Percentiles rank a stretch among this genome's conserved stretches.
Evolutionary conservation across 2,888 invertebrate species (phyloP).

Genomic region (Zele albiditarsus): DNA sequence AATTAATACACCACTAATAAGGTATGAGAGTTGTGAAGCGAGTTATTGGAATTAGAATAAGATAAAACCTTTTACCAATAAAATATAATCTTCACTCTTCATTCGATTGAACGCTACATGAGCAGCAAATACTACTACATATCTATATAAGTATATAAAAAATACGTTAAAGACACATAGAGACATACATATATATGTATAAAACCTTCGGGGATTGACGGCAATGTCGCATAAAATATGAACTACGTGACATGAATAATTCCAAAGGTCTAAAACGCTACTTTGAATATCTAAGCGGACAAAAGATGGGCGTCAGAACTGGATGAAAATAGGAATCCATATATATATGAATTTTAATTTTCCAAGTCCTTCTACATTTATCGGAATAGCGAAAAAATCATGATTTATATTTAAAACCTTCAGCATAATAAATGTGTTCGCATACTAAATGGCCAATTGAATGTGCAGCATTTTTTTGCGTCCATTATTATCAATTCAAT

Average conservation of each 20-base stretch:
- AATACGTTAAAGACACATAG: neutral
- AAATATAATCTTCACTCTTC: neutral
- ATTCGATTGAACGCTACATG: neutral
- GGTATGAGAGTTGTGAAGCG: too few species aligned
- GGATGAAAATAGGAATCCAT: conserved; percentile 28
- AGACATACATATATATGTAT: neutral
- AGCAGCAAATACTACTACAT: neutral
- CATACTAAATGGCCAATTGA: neutral
- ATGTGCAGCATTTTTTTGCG: neutral
- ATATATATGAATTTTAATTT: conserved; percentile 45
- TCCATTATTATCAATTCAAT: neutral
- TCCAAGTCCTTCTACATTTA: neutral
- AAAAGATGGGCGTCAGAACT: conserved; percentile 43
- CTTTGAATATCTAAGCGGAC: conserved; percentile 58
- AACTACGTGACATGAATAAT: conserved; percentile 70
- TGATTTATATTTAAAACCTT: neutral
- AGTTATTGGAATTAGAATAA: too few species aligned
- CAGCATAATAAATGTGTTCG: neutral
- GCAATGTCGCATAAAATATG: conserved; percentile 65
- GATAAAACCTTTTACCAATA: neutral
- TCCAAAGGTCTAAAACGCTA: conserved; percentile 57
- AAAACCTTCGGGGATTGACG: conserved; percentile 44
- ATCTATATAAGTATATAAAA: neutral
- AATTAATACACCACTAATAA: too few species aligned
- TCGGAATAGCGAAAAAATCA: neutral